A percentile compares a stretch with the other conserved stretches of the same genome.
These are phyloP conservation scores for Palythoa heliodiscus DNA, from an alignment of 92 coral and sea anemone species.

Conservation along the genomic window DNA sequence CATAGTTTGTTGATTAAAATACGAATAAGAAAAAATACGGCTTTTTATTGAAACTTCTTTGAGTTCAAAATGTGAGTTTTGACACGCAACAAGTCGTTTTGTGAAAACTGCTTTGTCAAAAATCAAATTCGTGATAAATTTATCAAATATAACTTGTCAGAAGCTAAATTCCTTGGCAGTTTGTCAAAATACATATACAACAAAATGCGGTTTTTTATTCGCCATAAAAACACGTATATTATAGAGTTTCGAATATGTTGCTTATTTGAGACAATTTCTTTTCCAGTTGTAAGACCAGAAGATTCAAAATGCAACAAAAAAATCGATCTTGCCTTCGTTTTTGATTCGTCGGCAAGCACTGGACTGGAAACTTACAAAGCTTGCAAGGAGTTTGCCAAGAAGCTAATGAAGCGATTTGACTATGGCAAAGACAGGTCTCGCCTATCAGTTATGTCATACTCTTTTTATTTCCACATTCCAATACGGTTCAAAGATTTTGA, in stretches of 20 bases:
- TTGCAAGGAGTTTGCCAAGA: not conserved
- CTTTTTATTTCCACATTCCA: constrained; percentile 11
- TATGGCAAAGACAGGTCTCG: constrained; percentile 30
- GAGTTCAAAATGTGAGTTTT: no score
- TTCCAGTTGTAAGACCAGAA: constrained; percentile 1
- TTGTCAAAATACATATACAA: not conserved
- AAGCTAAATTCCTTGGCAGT: no score
- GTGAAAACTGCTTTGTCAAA: no score
- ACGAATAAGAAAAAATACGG: no score
- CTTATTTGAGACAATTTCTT: not conserved
- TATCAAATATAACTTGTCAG: no score
- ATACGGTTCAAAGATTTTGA: constrained; percentile 28
- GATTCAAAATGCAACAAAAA: constrained; percentile 26
- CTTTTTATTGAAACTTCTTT: no score
- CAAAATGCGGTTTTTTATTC: not conserved
- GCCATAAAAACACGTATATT: not conserved
- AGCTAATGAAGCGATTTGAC: not conserved
- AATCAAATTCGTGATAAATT: no score
- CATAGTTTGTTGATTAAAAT: no score
- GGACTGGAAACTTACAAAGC: not conserved
- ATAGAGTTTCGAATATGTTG: not conserved
- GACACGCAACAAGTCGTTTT: no score
- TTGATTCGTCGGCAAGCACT: constrained; percentile 30
- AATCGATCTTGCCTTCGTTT: constrained; percentile 13
- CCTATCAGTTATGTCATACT: constrained; percentile 29